Conservation (phyloP, 2,113 vertebrate species). For the Pampusana beccarii region DNA sequence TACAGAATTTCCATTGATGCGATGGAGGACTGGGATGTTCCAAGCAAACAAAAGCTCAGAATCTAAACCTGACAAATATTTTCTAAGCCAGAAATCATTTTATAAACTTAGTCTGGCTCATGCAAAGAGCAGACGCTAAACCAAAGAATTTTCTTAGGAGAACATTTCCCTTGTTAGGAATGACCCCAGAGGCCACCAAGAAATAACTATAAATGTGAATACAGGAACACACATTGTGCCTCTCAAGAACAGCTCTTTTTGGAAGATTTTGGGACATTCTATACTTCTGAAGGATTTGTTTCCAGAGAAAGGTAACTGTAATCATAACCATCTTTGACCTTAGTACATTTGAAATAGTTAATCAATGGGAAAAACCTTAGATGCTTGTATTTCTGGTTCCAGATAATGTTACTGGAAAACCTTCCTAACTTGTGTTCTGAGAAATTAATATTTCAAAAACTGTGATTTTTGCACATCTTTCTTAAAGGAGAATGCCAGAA, state of each 20-base stretch:
- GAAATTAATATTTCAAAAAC: neutral
- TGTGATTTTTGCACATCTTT: neutral
- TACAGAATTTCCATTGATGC: neutral
- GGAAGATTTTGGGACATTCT: neutral
- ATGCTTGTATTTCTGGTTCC: neutral
- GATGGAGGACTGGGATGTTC: neutral
- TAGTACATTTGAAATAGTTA: neutral
- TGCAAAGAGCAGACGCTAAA: neutral
- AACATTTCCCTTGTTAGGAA: neutral
- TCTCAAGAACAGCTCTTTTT: neutral
- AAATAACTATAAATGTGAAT: neutral
- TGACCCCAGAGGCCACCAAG: neutral
- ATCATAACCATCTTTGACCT: neutral
- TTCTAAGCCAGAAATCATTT: neutral
- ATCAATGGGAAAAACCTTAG: neutral
- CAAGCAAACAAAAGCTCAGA: neutral
- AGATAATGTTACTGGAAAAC: neutral
- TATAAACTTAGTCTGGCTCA: neutral
- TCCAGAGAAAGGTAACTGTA: neutral
- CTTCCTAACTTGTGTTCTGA: neutral
- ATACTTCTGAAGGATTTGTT: neutral
- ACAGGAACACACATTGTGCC: neutral
- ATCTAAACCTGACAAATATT: neutral
- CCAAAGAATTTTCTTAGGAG: neutral
- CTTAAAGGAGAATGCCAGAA: neutral